These are phyloP conservation scores for Tuberolachnus salignus DNA, from an alignment of 2,888 invertebrate species.

Conservation along the genomic window DNA sequence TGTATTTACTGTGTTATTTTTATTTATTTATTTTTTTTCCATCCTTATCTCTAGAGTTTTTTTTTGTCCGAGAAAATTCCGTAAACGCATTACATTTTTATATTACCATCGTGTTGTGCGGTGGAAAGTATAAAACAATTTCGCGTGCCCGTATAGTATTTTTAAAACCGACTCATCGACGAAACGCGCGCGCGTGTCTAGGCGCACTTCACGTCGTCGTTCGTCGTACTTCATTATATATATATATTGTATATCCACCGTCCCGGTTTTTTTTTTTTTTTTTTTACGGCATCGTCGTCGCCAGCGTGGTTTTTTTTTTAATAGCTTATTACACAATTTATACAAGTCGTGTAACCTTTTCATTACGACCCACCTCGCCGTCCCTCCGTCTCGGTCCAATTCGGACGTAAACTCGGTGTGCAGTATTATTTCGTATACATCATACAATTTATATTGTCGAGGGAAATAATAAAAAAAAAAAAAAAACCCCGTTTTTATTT, in stretches of 20 bases:
- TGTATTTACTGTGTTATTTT: no score
- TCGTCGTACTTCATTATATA: neutral
- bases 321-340: neutral
- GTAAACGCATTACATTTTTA: neutral
- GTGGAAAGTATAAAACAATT: neutral
- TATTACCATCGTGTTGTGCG: neutral
- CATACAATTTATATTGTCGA: no score
- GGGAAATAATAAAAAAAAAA: no score
- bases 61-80: neutral
- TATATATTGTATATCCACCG: neutral
- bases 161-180: constrained; percentile 4
- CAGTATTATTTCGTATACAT: no score
- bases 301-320: neutral
- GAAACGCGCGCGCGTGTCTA: neutral
- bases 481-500: no score
- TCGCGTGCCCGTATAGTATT: neutral
- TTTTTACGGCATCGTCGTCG: neutral
- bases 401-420: no score
- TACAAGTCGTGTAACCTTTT: neutral
- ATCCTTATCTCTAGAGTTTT: no score
- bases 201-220: neutral
- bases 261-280: neutral
- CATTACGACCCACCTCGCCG: no score
- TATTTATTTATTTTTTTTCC: no score
- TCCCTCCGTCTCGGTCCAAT: no score